phyloP scores from a whole-genome alignment of 2,797 vertebrate genomes.

The Takifugu ocellatus region DNA sequence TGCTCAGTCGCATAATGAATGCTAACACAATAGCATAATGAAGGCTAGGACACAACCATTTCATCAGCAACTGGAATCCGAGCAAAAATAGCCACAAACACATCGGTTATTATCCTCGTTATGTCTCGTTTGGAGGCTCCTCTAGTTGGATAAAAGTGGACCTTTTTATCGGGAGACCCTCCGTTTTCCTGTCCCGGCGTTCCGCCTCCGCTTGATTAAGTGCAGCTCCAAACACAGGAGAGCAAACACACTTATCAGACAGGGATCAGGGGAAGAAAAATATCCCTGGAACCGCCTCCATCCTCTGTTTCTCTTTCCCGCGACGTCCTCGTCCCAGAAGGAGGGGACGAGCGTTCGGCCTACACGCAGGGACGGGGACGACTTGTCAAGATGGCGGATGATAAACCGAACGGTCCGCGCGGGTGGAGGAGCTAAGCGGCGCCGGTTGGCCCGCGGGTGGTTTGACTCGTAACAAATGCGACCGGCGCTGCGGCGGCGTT shows the following conservation, averaged over 20 bases:
- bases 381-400: constrained; percentile 71
- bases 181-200: constrained; percentile 39
- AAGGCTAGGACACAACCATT: not conserved
- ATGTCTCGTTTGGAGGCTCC: not conserved
- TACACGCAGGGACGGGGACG: constrained; percentile 60
- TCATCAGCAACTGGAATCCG: constrained; percentile 12
- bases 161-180: constrained; percentile 53
- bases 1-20: too few species aligned
- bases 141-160: too few species aligned
- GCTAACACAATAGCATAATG: too few species aligned
- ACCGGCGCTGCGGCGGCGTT: constrained; percentile 34
- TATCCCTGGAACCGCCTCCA: constrained; percentile 43
- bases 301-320: constrained; percentile 21
- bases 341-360: constrained; percentile 47
- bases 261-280: constrained; percentile 63
- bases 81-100: constrained; percentile 28
- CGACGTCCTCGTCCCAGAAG: constrained; percentile 29
- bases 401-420: constrained; percentile 55
- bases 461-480: constrained; percentile 44
- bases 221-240: constrained; percentile 62
- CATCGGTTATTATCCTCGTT: constrained; percentile 38
- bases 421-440: constrained; percentile 55
- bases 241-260: constrained; percentile 72
- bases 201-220: constrained; percentile 67
- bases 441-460: constrained; percentile 52